Evolutionary conservation across 2,888 invertebrate genomes (phyloP).

Genomic region (Cacoxenus indagator): DNA sequence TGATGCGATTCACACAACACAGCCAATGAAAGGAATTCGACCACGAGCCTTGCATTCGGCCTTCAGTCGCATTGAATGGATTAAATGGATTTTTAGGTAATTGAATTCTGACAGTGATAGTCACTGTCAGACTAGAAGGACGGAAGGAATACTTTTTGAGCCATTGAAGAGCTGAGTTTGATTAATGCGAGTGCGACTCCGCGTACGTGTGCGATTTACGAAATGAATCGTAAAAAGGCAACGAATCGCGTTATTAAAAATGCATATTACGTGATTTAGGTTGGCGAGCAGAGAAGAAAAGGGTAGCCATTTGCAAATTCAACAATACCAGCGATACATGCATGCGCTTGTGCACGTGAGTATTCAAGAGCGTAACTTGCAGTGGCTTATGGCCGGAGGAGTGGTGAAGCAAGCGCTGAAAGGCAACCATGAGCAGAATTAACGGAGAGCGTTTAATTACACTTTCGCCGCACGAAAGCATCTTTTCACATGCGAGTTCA

Average conservation of each 20-base stretch:
- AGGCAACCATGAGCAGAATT: not conserved
- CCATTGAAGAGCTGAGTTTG: slow-evolving; percentile 40
- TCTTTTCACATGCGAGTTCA: slow-evolving; percentile 21
- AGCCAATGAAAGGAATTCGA: not conserved
- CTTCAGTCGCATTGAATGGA: no score
- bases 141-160: no score
- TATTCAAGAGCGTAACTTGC: no score
- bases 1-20: not conserved
- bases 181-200: slow-evolving; percentile 37
- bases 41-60: no score
- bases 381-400: not conserved
- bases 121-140: no score
- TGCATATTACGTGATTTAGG: slow-evolving; percentile 51
- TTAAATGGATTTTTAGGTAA: no score
- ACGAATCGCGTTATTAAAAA: slow-evolving; percentile 41
- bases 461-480: slow-evolving; percentile 47
- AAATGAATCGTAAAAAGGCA: not conserved
- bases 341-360: slow-evolving; percentile 46
- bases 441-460: slow-evolving; percentile 50
- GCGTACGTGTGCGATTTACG: not conserved
- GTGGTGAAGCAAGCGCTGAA: not conserved
- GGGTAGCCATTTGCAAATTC: slow-evolving; percentile 9
- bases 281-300: slow-evolving; percentile 26
- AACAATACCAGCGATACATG: slow-evolving; percentile 24
- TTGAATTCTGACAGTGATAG: no score